phyloP scores from a whole-genome alignment of 2,888 invertebrate genomes.

The Ornithoptera priamus region DNA sequence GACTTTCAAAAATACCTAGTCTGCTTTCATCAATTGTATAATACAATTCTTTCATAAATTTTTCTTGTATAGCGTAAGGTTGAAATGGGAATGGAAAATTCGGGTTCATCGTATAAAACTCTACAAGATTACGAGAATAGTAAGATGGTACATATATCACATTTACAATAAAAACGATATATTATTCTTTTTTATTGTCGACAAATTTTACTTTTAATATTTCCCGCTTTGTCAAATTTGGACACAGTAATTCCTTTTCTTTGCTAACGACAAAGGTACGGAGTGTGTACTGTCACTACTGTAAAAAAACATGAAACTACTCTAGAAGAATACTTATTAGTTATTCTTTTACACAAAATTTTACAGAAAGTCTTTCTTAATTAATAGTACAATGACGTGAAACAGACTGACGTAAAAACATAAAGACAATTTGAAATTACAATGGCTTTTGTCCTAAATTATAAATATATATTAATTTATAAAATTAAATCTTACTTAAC shows the following conservation, averaged over 20 bases:
- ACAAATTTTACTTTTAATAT: neutral
- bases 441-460: neutral
- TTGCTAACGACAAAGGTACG: too few relatives aligned
- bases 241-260: neutral
- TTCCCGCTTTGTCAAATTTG: slow-evolving; percentile 5
- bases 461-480: neutral
- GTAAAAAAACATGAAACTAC: too few relatives aligned
- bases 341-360: neutral
- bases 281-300: too few relatives aligned
- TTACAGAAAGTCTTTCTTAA: neutral
- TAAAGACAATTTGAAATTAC: too few relatives aligned
- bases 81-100: slow-evolving; percentile 92
- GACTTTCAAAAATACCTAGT: slow-evolving; percentile 98
- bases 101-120: slow-evolving; percentile 39
- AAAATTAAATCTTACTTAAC: neutral
- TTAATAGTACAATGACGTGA: too few relatives aligned
- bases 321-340: too few relatives aligned
- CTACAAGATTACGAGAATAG: neutral
- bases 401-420: too few relatives aligned
- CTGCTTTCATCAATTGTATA: slow-evolving; percentile 85
- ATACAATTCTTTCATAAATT: slow-evolving; percentile 93
- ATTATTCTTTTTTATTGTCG: neutral
- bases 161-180: neutral
- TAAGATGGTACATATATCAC: neutral
- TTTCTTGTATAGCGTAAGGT: slow-evolving; percentile 92